phyloP scores from a whole-genome alignment of 2,888 invertebrate genomes.

The Prosopocoilus inquinatus region DNA sequence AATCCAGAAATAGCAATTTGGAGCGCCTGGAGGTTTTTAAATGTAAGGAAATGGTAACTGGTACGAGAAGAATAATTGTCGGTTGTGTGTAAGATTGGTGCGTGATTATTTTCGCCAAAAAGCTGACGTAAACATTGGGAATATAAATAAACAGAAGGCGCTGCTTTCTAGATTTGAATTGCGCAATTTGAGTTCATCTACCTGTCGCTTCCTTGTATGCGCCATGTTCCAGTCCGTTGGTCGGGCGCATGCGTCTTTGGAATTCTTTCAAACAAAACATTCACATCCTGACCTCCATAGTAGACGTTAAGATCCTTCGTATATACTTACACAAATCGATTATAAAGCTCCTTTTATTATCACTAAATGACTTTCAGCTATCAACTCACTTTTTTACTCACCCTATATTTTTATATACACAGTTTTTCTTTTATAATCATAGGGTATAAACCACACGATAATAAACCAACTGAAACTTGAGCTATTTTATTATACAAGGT shows the following conservation, averaged over 20 bases:
- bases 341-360: no score
- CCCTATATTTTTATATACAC: no score
- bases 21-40: no score
- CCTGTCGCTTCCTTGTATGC: constrained; percentile 5
- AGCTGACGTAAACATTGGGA: not conserved
- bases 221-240: constrained; percentile 2
- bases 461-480: no score
- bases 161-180: constrained; percentile 3
- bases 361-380: no score
- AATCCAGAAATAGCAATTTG: no score
- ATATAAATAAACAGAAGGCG: constrained; percentile 4
- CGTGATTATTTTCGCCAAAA: not conserved
- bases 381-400: no score
- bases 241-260: constrained; percentile 1
- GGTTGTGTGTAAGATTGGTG: not conserved
- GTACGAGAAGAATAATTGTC: no score
- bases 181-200: constrained; percentile 4
- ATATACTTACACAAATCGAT: not conserved
- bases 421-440: no score
- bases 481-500: no score
- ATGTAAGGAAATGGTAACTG: no score
- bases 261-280: constrained; percentile 5
- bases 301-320: not conserved
- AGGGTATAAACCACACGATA: no score
- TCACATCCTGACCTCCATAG: constrained; percentile 4